Percentiles rank a stretch among this genome's conserved stretches.
Conservation (phyloP, 2,113 vertebrate genomes). For the Scophthalmus maximus region DNA sequence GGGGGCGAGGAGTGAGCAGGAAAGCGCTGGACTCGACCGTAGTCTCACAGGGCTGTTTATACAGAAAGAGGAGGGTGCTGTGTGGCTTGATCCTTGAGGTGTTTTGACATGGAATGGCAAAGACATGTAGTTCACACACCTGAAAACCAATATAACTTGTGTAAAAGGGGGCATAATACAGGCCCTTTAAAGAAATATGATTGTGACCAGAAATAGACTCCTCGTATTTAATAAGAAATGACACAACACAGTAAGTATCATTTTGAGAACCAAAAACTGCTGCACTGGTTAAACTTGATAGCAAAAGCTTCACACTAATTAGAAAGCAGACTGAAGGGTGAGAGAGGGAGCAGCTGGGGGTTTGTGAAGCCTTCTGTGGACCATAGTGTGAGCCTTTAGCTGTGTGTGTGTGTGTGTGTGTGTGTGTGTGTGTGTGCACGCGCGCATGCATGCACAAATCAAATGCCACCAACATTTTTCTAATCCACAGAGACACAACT, state of each 20-base stretch:
- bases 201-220: neutral
- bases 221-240: constrained; percentile 1
- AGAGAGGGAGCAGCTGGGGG: constrained; percentile 24
- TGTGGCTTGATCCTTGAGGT: too few relatives aligned
- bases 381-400: constrained; percentile 38
- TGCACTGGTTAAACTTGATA: neutral
- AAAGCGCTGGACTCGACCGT: too few relatives aligned
- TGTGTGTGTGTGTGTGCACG: too few relatives aligned
- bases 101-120: too few relatives aligned
- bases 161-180: too few relatives aligned
- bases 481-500: constrained; percentile 65
- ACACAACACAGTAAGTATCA: neutral
- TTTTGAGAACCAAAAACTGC: neutral
- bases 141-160: too few relatives aligned
- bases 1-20: too few relatives aligned
- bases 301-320: constrained; percentile 39
- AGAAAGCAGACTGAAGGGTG: constrained; percentile 8
- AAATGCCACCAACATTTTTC: constrained; percentile 63
- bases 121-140: too few relatives aligned
- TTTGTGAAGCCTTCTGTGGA: constrained; percentile 41
- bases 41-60: too few relatives aligned
- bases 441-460: constrained; percentile 12
- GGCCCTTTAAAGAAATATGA: too few relatives aligned
- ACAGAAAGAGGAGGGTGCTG: too few relatives aligned
- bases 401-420: too few relatives aligned